phyloP scores from a whole-genome alignment of 2,113 vertebrate species.

The Cepphus grylle region DNA sequence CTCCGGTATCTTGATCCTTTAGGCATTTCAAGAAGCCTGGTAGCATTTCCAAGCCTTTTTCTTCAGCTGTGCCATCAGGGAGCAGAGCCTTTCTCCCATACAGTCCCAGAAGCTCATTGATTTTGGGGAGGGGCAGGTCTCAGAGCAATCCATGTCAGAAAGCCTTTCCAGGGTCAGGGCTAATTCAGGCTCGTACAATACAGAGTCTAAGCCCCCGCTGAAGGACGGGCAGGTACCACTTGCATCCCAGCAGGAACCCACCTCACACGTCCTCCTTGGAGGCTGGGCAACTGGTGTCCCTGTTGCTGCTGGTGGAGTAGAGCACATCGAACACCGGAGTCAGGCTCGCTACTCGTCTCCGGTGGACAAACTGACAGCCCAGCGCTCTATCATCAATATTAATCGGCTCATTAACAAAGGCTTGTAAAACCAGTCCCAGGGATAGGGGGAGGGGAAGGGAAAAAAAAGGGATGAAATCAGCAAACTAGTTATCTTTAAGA shows the following conservation, averaged over 20 bases:
- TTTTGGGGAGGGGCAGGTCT: not conserved
- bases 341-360: not conserved
- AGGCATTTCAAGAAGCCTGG: not conserved
- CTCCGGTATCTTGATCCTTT: accelerated
- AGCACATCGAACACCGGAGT: not conserved
- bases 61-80: not conserved
- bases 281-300: not conserved
- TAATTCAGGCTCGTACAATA: accelerated
- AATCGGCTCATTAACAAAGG: constrained; percentile 2
- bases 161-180: not conserved
- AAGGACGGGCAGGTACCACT: not conserved
- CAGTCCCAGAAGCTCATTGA: not conserved
- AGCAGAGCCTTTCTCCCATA: not conserved
- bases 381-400: constrained; percentile 25
- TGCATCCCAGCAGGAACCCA: not conserved
- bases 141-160: not conserved
- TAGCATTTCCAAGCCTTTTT: not conserved
- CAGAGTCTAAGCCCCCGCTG: accelerated
- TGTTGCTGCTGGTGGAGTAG: not conserved
- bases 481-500: not conserved
- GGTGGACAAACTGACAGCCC: not conserved
- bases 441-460: not conserved
- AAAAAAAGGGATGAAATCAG: not conserved
- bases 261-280: accelerated
- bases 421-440: not conserved